These are phyloP conservation scores for Lepidonotus clava DNA, from an alignment of 2,888 invertebrate genomes.

Conservation along the genomic window DNA sequence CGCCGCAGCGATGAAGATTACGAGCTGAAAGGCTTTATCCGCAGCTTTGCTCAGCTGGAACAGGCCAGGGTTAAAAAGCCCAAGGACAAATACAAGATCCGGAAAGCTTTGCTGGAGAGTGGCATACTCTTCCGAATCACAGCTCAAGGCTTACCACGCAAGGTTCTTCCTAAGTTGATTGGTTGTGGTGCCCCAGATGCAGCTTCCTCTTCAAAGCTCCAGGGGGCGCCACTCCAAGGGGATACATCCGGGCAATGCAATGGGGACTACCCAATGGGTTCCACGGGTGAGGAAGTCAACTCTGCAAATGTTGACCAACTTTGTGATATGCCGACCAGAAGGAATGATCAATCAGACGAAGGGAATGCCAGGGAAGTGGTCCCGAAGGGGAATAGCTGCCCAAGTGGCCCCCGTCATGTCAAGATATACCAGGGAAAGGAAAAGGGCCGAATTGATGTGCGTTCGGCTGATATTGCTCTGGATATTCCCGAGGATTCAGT, in stretches of 20 bases:
- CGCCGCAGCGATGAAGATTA: conserved; percentile 60
- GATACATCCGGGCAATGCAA: neutral
- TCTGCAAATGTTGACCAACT: too few relatives aligned
- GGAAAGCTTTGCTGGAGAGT: conserved; percentile 54
- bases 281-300: too few relatives aligned
- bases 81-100: conserved; percentile 60
- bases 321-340: neutral
- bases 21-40: conserved; percentile 64
- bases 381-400: neutral
- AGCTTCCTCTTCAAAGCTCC: too few relatives aligned
- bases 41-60: conserved; percentile 61
- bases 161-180: neutral
- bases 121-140: neutral
- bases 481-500: conserved; percentile 40
- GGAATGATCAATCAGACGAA: neutral
- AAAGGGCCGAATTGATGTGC: conserved; percentile 11
- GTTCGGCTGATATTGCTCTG: neutral
- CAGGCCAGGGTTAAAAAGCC: conserved; percentile 54
- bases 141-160: conserved; percentile 8
- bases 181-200: neutral
- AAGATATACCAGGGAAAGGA: conserved; percentile 35
- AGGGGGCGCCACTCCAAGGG: too few relatives aligned
- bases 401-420: neutral
- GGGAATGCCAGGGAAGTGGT: neutral
- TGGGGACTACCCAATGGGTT: too few relatives aligned